Conservation (phyloP, 30 jellyfish, hydroid and myxozoan species). For the Aurelia sp. region DNA sequence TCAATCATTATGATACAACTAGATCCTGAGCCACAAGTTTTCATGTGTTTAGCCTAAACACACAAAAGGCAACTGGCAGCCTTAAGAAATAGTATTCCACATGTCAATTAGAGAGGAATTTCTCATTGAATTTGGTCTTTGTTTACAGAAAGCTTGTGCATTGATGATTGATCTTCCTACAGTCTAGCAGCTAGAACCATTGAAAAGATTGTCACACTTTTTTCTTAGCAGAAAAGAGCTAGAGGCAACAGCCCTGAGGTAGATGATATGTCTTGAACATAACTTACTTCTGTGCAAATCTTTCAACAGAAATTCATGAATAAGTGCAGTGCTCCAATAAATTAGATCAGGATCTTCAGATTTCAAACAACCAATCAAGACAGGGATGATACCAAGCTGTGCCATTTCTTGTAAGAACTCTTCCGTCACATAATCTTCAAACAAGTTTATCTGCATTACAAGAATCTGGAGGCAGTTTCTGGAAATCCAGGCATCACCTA, state of each 20-base stretch:
- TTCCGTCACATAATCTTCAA: conserved; percentile 72
- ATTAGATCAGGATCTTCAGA: conserved; percentile 88
- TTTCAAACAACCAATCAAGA: conserved; percentile 82
- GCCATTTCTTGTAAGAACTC: conserved; percentile 95
- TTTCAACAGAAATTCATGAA: conserved; percentile 81
- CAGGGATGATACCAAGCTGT: conserved; percentile 72
- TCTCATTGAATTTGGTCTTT: no score
- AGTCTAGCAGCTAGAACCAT: no score
- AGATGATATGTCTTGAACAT: background rate
- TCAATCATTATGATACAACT: no score
- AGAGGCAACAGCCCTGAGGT: background rate
- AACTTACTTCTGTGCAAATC: conserved; percentile 51
- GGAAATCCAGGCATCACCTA: conserved; percentile 84
- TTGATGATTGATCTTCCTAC: no score
- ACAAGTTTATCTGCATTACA: conserved; percentile 73
- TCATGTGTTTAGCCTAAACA: no score
- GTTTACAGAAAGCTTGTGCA: no score
- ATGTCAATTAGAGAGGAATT: no score
- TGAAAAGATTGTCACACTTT: no score
- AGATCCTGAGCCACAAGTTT: no score
- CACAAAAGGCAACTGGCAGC: no score
- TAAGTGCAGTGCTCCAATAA: conserved; percentile 81
- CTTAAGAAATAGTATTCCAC: no score
- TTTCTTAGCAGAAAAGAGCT: background rate
- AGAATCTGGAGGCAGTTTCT: conserved; percentile 82